Evolutionary conservation across 1,140 invertebrate species (phyloP).

Genomic region (Aphelenchoides avenae): DNA sequence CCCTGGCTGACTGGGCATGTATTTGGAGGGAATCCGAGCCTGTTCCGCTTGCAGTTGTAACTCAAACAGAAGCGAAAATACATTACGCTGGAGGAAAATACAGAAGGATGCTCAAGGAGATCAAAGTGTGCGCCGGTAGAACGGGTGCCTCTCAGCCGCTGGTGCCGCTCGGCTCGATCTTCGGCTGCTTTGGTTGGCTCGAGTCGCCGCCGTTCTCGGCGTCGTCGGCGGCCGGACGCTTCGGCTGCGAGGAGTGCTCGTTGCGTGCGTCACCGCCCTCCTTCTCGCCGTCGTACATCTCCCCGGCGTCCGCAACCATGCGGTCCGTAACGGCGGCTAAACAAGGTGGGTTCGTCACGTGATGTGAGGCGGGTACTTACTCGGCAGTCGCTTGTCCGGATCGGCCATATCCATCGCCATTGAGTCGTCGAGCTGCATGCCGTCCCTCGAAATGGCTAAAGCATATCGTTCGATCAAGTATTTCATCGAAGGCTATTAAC

Average conservation of each 20-base stretch:
- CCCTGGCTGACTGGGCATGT: no score
- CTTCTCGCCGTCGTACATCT: slow-evolving; percentile 86
- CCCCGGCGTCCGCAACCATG: slow-evolving; percentile 87
- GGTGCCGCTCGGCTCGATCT: no score
- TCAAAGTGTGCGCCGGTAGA: no score
- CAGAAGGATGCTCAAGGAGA: no score
- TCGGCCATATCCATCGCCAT: slow-evolving; percentile 39
- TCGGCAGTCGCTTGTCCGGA: slow-evolving; percentile 46
- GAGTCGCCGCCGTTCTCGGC: slow-evolving; percentile 1
- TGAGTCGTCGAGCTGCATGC: slow-evolving; percentile 60
- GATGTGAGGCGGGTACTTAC: slow-evolving; percentile 36
- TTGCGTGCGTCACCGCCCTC: slow-evolving; percentile 45
- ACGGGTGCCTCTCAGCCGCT: no score
- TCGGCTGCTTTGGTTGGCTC: background rate
- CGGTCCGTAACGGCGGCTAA: slow-evolving; percentile 76
- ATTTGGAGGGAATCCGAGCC: no score
- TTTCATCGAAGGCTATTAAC: no score
- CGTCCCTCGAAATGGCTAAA: slow-evolving; percentile 80
- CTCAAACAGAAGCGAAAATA: no score
- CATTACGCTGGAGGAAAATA: no score
- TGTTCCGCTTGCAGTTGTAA: no score
- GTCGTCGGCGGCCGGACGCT: background rate
- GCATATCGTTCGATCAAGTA: slow-evolving; percentile 23
- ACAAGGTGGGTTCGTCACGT: slow-evolving; percentile 63
- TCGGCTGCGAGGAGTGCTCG: background rate